Conservation (phyloP, 2,888 invertebrate species). For the Neoaliturus tenellus region DNA sequence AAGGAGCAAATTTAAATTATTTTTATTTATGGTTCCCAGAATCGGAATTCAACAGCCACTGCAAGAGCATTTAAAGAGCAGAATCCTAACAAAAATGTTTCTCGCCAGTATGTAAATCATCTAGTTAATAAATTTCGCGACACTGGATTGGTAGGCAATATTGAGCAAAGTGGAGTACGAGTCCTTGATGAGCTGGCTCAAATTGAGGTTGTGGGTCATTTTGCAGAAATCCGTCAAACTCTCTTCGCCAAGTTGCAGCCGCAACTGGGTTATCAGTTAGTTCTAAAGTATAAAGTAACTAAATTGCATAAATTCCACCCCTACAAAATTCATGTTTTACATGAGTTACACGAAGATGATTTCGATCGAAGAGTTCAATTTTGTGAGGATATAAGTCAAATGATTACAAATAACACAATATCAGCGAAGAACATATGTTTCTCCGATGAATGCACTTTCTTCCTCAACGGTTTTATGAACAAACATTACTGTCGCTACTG, state of each 20-base stretch:
- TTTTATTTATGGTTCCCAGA: neutral
- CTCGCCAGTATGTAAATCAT: neutral
- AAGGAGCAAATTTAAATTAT: neutral
- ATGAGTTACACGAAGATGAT: neutral
- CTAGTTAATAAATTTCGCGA: neutral
- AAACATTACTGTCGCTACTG: slow-evolving; percentile 28
- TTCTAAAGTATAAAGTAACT: neutral
- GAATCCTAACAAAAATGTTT: neutral
- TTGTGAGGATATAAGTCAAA: neutral
- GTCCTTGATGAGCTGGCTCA: neutral
- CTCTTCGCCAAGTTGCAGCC: neutral
- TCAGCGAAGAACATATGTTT: slow-evolving; percentile 36
- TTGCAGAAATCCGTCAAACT: slow-evolving; percentile 7
- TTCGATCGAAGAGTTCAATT: neutral
- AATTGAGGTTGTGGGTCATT: neutral
- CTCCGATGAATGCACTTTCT: slow-evolving; percentile 22
- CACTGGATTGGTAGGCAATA: neutral
- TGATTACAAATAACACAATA: slow-evolving; percentile 15
- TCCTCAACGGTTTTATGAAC: slow-evolving; percentile 30
- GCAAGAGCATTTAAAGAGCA: neutral
- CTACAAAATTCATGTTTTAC: neutral
- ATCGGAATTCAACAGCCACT: neutral
- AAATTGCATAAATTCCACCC: neutral
- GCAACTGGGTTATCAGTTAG: neutral
- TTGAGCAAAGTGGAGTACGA: neutral